Conservation (phyloP, 2,888 invertebrate genomes). For the Meloe dianella region DNA sequence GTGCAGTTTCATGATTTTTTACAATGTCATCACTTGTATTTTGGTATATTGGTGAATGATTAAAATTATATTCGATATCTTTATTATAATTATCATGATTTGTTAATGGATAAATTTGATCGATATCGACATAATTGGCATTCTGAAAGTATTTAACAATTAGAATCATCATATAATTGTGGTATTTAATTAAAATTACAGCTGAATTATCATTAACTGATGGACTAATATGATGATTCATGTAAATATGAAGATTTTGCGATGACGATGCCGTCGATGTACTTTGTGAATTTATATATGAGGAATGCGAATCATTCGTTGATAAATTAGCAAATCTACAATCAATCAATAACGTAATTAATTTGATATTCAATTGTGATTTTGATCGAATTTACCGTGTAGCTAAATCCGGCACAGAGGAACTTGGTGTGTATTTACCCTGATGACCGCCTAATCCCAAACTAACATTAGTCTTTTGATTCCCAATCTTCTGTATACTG, state of each 20-base stretch:
- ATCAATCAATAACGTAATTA: background rate
- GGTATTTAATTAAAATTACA: slow-evolving; percentile 41
- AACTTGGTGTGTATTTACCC: slow-evolving; percentile 80
- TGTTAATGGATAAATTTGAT: slow-evolving; percentile 63
- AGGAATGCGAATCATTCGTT: slow-evolving; percentile 47
- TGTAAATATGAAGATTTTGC: slow-evolving; percentile 59
- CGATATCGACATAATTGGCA: slow-evolving; percentile 65
- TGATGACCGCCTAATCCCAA: slow-evolving; percentile 78
- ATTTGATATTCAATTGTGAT: background rate
- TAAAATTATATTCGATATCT: slow-evolving; percentile 55
- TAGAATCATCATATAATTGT: background rate
- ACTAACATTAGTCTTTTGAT: slow-evolving; percentile 70
- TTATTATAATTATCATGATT: slow-evolving; percentile 51
- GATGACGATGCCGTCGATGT: slow-evolving; percentile 59
- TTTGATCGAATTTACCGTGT: slow-evolving; percentile 57
- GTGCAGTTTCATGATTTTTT: slow-evolving; percentile 49
- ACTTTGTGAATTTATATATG: slow-evolving; percentile 54
- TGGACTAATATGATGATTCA: slow-evolving; percentile 65
- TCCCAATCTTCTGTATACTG: slow-evolving; percentile 73
- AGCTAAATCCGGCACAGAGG: slow-evolving; percentile 67
- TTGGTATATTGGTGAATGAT: slow-evolving; percentile 65
- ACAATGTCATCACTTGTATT: slow-evolving; percentile 53
- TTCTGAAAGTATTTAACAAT: slow-evolving; percentile 35
- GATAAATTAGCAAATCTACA: slow-evolving; percentile 74
- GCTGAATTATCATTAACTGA: slow-evolving; percentile 63